Base-by-base conservation (phyloP, 2,888 invertebrate species). In the Diarsia mendica region DNA sequence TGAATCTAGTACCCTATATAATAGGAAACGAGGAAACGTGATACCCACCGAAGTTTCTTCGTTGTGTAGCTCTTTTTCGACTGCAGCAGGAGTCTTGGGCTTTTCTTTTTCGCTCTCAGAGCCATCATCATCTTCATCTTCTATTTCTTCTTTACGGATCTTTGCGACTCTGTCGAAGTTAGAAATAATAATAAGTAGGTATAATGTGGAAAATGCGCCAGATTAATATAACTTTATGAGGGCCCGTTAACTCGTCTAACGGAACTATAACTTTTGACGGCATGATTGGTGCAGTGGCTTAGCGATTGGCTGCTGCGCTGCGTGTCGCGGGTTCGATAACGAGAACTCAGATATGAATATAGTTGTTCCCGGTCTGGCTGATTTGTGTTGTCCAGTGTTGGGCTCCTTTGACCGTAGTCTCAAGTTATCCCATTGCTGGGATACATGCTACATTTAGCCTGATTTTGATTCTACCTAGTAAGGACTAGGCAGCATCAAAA, bases 161-260 rank as follows among this genome's bases (percentile, higher is more conserved):
- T 95, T 95, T 48, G 88, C 68, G 3, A 92, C 92, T 20, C 95
- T 95, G 83, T 51, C 77, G 83, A 67, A 72, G 51, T 51, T 39
- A 49, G 10, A 10, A 60, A 77, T 33, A 55, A 60, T 20, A 23
- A 53, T 46, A 18, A 60, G 20, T 46, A 18, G 51, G 20, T 2
- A 23, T 53, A 15, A 48, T 55, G 44, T 53, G 20, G 39, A 23
- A 51, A 58, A 67, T 6, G 11, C 44, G 68, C 20, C 15, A 69
- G 20, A 60, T 66, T 64, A 6, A n/a, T 23, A 55, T 39, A 51
- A 11, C 23, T 23, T 13, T 23, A 23, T 23, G n/a, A 3, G 0
- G 51, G 9, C 51, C 51, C 20, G 51, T 51, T 51, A 51, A 20
- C 51, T 53, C n/a, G 51, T n/a, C n/a, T 49, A 20, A 10, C 39